Percentiles rank a stretch among this genome's conserved stretches.
Evolutionary conservation across 2,797 vertebrate genomes (phyloP).

Genomic region (Oryzias sinensis): DNA sequence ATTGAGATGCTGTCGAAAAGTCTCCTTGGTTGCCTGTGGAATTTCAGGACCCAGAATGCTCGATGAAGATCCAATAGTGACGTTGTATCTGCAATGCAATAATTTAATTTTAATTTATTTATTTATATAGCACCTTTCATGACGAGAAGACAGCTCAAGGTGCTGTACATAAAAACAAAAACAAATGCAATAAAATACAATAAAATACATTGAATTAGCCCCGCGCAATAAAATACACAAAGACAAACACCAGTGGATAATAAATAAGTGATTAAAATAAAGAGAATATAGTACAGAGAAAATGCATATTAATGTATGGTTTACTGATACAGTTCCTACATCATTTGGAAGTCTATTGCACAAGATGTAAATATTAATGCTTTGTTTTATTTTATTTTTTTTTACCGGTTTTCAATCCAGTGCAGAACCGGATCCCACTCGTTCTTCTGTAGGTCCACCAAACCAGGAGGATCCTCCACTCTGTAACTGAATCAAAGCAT

Average conservation of each 20-base stretch:
- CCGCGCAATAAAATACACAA: too few species aligned
- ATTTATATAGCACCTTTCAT: too few species aligned
- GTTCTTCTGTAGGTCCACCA: constrained; percentile 92
- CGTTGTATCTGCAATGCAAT: constrained; percentile 80
- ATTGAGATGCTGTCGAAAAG: constrained; percentile 84
- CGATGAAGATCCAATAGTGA: constrained; percentile 88
- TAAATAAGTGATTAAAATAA: too few species aligned
- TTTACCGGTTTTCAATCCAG: constrained; percentile 91
- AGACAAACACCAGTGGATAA: too few species aligned
- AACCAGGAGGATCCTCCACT: constrained; percentile 87
- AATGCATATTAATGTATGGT: not conserved
- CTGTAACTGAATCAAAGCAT: constrained; percentile 83
- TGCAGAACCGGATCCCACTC: constrained; percentile 93
- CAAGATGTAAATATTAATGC: not conserved
- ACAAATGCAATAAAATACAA: too few species aligned
- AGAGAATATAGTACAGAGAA: not conserved
- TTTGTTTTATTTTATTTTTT: not conserved
- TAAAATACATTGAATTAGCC: too few species aligned
- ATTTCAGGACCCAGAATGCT: constrained; percentile 91
- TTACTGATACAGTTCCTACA: too few species aligned
- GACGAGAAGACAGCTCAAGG: too few species aligned
- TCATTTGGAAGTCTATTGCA: not conserved
- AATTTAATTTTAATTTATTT: too few species aligned
- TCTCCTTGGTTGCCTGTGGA: constrained; percentile 85
- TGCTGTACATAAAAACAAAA: too few species aligned